These are phyloP conservation scores for Megaceryle torquata DNA, from an alignment of 2,113 vertebrate genomes.

Conservation along the genomic window DNA sequence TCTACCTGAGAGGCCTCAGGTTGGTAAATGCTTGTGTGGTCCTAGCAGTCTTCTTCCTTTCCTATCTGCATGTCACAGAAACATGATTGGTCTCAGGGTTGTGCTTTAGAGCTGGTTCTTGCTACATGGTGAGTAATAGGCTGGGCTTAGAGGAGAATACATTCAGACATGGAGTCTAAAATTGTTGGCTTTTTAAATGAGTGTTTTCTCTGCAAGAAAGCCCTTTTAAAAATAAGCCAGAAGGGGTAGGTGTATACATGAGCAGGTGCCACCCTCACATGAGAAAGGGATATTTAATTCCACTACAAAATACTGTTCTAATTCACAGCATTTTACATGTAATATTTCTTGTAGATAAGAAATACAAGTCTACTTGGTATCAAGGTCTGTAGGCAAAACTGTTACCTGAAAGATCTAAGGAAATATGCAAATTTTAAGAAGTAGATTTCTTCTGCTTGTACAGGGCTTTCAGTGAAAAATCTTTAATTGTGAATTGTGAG, in stretches of 20 bases:
- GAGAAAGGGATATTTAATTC: neutral
- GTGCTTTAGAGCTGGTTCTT: neutral
- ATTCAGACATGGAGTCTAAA: neutral
- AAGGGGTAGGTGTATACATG: neutral
- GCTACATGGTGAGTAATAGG: rapidly evolving
- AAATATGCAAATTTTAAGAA: neutral
- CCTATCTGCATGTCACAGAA: neutral
- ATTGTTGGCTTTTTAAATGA: neutral
- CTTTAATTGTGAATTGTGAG: neutral
- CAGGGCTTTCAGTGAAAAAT: neutral
- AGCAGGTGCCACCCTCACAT: neutral
- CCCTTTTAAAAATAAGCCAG: neutral
- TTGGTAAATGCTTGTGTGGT: neutral
- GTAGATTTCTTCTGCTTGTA: neutral
- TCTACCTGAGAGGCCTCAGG: neutral
- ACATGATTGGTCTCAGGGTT: neutral
- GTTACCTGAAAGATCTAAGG: neutral
- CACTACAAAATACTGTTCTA: neutral
- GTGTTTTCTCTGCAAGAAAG: neutral
- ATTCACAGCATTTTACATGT: neutral
- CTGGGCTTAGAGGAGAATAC: neutral
- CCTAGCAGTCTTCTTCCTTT: neutral
- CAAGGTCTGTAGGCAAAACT: neutral
- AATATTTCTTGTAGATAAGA: neutral
- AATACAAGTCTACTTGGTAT: neutral